phyloP scores from a whole-genome alignment of 2,113 vertebrate species.

The Hemiscyllium ocellatum region DNA sequence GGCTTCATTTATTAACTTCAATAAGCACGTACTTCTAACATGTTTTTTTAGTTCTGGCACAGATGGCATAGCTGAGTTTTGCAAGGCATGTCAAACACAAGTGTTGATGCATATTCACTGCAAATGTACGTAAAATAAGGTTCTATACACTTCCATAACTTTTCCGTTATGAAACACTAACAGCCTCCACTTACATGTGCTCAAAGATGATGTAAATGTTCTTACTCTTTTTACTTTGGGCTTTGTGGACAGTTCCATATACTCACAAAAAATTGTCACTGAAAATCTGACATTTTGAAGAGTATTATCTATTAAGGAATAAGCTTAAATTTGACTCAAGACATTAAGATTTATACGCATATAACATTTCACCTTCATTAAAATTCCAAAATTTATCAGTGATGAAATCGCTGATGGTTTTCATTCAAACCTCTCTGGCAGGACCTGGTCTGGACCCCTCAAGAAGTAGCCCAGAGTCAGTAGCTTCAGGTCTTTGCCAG shows the following conservation, averaged over 20 bases:
- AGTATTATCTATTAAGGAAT: neutral
- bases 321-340: neutral
- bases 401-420: neutral
- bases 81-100: neutral
- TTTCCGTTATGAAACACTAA: neutral
- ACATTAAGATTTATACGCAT: neutral
- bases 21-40: neutral
- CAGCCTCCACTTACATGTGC: neutral
- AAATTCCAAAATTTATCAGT: neutral
- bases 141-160: neutral
- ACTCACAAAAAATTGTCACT: neutral
- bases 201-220: neutral
- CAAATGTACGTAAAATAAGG: neutral
- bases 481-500: neutral
- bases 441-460: neutral
- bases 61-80: neutral
- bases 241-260: neutral
- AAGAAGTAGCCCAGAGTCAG: neutral
- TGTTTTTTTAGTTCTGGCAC: neutral
- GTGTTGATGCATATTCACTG: neutral
- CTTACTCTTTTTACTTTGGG: neutral
- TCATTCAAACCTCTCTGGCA: neutral
- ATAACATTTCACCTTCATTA: neutral
- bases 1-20: slow-evolving; percentile 11
- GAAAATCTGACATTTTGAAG: neutral